phyloP scores from a whole-genome alignment of 2,113 vertebrate species.

The Vidua chalybeata region DNA sequence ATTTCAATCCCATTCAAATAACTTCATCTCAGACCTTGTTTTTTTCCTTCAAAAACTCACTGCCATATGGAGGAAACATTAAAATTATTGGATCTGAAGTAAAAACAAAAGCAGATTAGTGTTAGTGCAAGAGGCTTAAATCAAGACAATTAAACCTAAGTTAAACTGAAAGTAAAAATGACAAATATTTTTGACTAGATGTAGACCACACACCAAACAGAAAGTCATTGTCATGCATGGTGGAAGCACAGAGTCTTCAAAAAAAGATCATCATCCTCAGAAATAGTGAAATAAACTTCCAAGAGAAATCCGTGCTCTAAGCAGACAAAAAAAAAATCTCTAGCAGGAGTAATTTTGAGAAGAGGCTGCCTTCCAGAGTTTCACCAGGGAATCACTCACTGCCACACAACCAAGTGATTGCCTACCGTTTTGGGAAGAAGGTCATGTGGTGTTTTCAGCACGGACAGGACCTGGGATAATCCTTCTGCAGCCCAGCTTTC shows the following conservation, averaged over 20 bases:
- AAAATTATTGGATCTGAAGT: slow-evolving; percentile 66
- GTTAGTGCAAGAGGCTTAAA: slow-evolving; percentile 55
- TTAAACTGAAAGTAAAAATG: slow-evolving; percentile 66
- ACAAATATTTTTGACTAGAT: not conserved
- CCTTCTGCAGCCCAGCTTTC: slow-evolving; percentile 1
- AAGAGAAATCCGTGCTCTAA: not conserved
- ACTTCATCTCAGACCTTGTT: slow-evolving; percentile 23
- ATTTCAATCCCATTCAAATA: slow-evolving; percentile 1
- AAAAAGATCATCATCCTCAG: not conserved
- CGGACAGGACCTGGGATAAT: not conserved
- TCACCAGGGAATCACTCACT: not conserved
- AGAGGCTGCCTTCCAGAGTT: not conserved
- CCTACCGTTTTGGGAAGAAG: not conserved
- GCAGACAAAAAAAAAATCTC: not conserved
- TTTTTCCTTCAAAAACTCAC: slow-evolving; percentile 1
- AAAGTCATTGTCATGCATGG: not conserved
- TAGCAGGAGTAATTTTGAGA: not conserved
- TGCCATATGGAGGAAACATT: slow-evolving; percentile 66
- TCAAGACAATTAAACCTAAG: slow-evolving; percentile 54
- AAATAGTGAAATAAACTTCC: not conserved
- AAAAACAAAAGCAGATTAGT: slow-evolving; percentile 68
- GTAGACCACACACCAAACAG: not conserved
- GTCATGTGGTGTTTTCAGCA: not conserved
- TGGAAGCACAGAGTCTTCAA: not conserved
- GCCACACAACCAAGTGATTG: not conserved